Conservation (phyloP, 2,797 vertebrate genomes). For the Sebastes hubbsi region DNA sequence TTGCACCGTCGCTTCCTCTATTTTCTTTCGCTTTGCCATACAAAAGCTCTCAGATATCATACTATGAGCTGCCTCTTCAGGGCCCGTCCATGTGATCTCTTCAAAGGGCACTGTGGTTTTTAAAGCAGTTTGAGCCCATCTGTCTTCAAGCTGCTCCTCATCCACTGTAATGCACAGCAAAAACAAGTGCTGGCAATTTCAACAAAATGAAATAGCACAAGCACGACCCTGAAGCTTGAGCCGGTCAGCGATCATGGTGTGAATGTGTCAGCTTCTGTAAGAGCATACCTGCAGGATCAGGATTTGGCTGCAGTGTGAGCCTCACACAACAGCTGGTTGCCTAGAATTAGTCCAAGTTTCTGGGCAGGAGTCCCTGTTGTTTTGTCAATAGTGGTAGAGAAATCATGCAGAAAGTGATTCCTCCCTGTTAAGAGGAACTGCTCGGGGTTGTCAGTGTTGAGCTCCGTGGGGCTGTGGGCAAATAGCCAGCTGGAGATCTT, state of each 20-base stretch:
- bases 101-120: conserved; percentile 4
- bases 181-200: conserved; percentile 4
- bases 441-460: conserved; percentile 1
- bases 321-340: conserved; percentile 35
- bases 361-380: conserved; percentile 20
- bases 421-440: neutral
- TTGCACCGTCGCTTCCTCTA: neutral
- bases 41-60: neutral
- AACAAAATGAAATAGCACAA: conserved; percentile 14
- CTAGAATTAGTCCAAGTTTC: conserved; percentile 26
- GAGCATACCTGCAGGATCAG: conserved; percentile 28
- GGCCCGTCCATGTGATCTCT: neutral
- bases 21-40: neutral
- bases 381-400: conserved; percentile 25
- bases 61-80: neutral
- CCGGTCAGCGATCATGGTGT: conserved; percentile 5
- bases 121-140: conserved; percentile 19
- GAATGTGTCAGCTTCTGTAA: conserved; percentile 19
- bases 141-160: neutral
- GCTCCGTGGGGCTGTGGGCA: neutral
- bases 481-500: conserved; percentile 15
- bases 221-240: neutral
- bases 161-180: neutral
- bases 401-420: conserved; percentile 28
- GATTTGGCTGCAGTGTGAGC: conserved; percentile 17